Evolutionary conservation across 2,888 invertebrate species (phyloP), one percentile per base, ranked within the genome.

Genomic region (Glomeris marginata): DNA sequence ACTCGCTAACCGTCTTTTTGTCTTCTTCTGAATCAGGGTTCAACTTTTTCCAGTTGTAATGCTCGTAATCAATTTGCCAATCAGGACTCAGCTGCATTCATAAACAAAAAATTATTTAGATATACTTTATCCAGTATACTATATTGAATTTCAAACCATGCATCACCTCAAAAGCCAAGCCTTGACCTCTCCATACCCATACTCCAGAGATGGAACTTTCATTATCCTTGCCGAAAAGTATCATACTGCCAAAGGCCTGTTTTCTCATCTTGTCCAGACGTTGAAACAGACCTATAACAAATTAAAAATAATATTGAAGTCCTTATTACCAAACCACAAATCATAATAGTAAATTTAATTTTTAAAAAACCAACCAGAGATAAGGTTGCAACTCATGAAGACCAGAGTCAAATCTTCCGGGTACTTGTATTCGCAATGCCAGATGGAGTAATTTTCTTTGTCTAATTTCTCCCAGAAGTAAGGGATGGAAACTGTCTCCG

Each of bases 401-500:
- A 84, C 80, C 70, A 87, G 84, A 56, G 81, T 74, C 20, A 97
- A 77, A 66, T 98, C 95, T 53, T 90, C 75, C 53, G 84, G 83
- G 71, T 87, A 97, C 70, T 94, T 92, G 76, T 98, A 98, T 74
- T 95, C 92, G 47, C 88, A 83, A 57, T 77, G 80, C 98, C 98
- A 98, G 69, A 98, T 90, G 54, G 94, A 94, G 69, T 91, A 95
- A 70, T 92, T 77, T 66, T 91, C 82, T 6, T 86, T 76, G 69
- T 99, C 98, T 65, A 98, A 97, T 70, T 97, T 88, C 66, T 92
- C 80, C 86, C 91, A 98, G 76, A 99, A 98, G 69, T 90, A 95
- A 1, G 95, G 91, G 65, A 98, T 80, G 51, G 97, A 94, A 64
- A 84, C 82, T 6, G 77, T 71, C 64, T 88, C 92, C 33, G 88